Evolutionary conservation across 2,888 invertebrate species (phyloP).

Genomic region (Drosophila koepferae): DNA sequence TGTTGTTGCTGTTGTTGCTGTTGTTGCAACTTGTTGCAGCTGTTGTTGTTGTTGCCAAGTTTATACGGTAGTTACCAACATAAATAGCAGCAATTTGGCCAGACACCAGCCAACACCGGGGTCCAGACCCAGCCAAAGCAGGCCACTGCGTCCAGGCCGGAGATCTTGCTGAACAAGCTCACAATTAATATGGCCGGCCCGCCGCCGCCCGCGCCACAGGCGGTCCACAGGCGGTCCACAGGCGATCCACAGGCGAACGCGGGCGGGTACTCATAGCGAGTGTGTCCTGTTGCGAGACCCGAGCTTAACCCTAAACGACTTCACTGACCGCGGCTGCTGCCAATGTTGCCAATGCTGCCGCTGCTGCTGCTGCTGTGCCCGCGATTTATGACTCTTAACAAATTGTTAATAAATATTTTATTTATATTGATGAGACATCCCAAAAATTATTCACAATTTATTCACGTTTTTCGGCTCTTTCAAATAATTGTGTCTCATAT

Average conservation of each 20-base stretch:
- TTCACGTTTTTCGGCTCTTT: constrained; percentile 21
- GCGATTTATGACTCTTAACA: constrained; percentile 76
- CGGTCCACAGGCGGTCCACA: too few relatives aligned
- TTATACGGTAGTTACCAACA: constrained; percentile 85
- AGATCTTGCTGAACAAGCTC: constrained; percentile 73
- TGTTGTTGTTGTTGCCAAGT: constrained; percentile 74
- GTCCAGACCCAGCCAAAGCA: constrained; percentile 19
- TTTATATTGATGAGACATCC: constrained; percentile 78
- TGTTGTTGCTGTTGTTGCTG: constrained; percentile 62
- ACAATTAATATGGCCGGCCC: constrained; percentile 78
- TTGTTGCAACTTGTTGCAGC: constrained; percentile 29
- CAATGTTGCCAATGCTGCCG: too few relatives aligned
- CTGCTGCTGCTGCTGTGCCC: constrained; percentile 55
- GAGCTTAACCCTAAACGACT: constrained; percentile 38
- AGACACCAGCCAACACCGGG: constrained; percentile 68
- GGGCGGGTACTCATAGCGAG: constrained; percentile 43
- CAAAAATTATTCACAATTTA: constrained; percentile 76
- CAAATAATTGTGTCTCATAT: constrained; percentile 34
- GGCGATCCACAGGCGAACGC: constrained; percentile 61
- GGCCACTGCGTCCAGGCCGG: constrained; percentile 29
- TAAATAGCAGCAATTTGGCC: constrained; percentile 85
- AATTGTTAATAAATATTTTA: constrained; percentile 80
- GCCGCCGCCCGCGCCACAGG: constrained; percentile 72
- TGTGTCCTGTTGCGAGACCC: constrained; percentile 34
- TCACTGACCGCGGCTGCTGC: constrained; percentile 11